Base-by-base conservation (phyloP, 1,140 invertebrate species). In the Drosophila tristis region DNA sequence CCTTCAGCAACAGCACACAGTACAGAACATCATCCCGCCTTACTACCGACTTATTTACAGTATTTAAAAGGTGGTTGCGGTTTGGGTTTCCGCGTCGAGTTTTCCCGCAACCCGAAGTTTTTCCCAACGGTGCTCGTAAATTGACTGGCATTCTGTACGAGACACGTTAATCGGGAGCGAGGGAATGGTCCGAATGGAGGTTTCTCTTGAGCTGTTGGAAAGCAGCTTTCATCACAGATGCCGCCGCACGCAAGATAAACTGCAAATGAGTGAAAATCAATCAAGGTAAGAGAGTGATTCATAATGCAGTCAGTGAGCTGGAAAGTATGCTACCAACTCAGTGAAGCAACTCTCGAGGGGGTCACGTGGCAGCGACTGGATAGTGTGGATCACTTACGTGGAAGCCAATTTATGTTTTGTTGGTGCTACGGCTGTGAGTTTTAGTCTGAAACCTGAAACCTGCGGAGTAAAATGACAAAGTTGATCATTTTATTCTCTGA, bases 121-220 rank as follows among this genome's bases (percentile, higher is more conserved):
- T 42, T 7, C 31, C 42, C 42, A 23, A 39, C 35, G 35, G 4
- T 39, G 35, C 35, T 39, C 16, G 26, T 42, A 84, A 85, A 80
- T 85, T 80, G 76, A 66, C 72, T 58, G 68, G 63, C 62, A 56
- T 62, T 58, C 47, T 35, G 55, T 48, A 31, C 58, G 31, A 48
- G 61, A 53, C 48, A 55, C 53, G 56, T 74, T 81, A 78, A 81
- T 81, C 72, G 76, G 59, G 48, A 53, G 15, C n/a, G 7, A 31
- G 26, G 16, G n/a, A 44, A 31, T 53, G 11, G 25, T 23, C 35
- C 44, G 25, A 49, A 35, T 54, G 68, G 48, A 65, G 43, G 20
- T 20, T 20, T 20, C 20, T 20, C 56, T n/a, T 39, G 35, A 43
- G 59, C 26, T 23, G 65, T 5, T 15, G 39, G 26, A 68, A 53